These are phyloP conservation scores for Lophius americanus DNA, from an alignment of 2,797 vertebrate species.

Conservation along the genomic window DNA sequence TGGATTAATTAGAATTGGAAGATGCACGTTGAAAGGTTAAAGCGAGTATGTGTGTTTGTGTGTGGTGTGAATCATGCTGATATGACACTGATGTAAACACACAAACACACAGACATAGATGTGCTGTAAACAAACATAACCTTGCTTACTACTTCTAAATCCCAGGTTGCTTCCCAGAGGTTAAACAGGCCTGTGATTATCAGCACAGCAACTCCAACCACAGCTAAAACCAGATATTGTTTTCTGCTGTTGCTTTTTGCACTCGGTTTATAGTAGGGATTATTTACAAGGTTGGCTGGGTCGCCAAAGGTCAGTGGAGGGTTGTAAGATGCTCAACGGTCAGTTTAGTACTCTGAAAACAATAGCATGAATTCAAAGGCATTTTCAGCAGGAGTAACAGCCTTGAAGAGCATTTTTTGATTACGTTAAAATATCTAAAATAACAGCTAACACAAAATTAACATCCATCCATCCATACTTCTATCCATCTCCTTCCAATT, in stretches of 20 bases:
- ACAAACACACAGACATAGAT: slow-evolving; percentile 17
- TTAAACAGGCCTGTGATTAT: slow-evolving; percentile 54
- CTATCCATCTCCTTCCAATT: too few species aligned
- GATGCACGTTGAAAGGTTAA: slow-evolving; percentile 55
- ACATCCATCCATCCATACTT: too few species aligned
- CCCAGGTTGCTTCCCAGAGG: slow-evolving; percentile 45
- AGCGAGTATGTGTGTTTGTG: slow-evolving; percentile 54
- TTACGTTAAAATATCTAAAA: too few species aligned
- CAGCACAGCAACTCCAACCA: slow-evolving; percentile 12
- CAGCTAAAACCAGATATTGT: slow-evolving; percentile 10
- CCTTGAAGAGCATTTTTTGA: too few species aligned
- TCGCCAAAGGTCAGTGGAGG: slow-evolving; percentile 35
- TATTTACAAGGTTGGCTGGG: slow-evolving; percentile 19
- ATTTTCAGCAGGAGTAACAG: slow-evolving; percentile 3
- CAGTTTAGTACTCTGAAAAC: slow-evolving; percentile 16
- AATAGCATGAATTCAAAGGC: not conserved
- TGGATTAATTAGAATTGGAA: slow-evolving; percentile 76
- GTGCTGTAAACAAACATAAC: slow-evolving; percentile 58
- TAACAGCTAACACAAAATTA: too few species aligned
- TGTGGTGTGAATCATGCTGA: slow-evolving; percentile 68
- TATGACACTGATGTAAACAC: slow-evolving; percentile 65
- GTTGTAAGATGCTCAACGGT: slow-evolving; percentile 29
- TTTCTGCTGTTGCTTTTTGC: slow-evolving; percentile 9
- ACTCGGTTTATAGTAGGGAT: slow-evolving; percentile 21
- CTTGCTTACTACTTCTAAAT: slow-evolving; percentile 44